These are phyloP conservation scores for Hylyphantes graminicola DNA, from an alignment of 1,140 invertebrate genomes.

Conservation along the genomic window DNA sequence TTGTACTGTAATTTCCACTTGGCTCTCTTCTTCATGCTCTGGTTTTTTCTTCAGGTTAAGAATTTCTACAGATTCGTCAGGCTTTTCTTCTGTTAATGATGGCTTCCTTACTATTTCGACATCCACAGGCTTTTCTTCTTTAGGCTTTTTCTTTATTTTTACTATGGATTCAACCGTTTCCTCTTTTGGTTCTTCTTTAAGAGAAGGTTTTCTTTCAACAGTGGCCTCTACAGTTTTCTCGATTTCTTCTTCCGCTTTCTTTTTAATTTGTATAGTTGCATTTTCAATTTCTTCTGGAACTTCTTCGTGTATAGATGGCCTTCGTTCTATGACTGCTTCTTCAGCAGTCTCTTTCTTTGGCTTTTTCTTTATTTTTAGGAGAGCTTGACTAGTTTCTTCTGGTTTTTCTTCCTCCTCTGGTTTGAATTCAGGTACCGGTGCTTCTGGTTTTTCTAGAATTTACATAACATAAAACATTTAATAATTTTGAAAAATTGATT, in stretches of 20 bases:
- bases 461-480: not conserved
- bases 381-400: constrained; percentile 27
- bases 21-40: constrained; percentile 34
- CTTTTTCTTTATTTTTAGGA: constrained; percentile 40
- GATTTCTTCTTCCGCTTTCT: constrained; percentile 9
- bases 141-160: constrained; percentile 46
- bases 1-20: constrained; percentile 18
- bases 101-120: constrained; percentile 28
- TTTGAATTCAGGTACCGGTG: constrained; percentile 24
- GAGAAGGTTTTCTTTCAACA: constrained; percentile 33
- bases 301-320: constrained; percentile 36
- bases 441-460: constrained; percentile 19
- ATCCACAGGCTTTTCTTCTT: constrained; percentile 47
- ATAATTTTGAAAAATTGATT: no score
- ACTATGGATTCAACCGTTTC: constrained; percentile 17
- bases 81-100: constrained; percentile 46
- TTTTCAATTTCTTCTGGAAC: constrained; percentile 41
- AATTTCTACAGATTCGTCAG: constrained; percentile 40
- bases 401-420: constrained; percentile 56
- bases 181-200: constrained; percentile 59
- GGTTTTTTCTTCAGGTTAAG: constrained; percentile 47
- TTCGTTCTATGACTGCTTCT: constrained; percentile 25
- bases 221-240: constrained; percentile 27
- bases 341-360: constrained; percentile 21
- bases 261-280: constrained; percentile 16